Evolutionary conservation across 2,113 vertebrate genomes (phyloP).

Genomic region (Ursus arctos): DNA sequence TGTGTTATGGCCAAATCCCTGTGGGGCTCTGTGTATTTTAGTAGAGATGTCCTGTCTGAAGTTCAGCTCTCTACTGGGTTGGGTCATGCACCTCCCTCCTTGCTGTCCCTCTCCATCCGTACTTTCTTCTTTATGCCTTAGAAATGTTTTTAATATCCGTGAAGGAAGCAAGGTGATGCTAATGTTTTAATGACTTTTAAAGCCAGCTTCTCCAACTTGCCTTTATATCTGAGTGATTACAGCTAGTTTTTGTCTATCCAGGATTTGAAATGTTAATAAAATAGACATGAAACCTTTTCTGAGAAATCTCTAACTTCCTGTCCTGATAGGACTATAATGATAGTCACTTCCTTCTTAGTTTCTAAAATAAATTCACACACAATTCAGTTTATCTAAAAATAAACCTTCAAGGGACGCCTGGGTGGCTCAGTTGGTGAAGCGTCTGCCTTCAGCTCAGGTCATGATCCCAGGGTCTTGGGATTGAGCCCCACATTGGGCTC

Average conservation of each 20-base stretch:
- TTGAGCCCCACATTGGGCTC: too few relatives aligned
- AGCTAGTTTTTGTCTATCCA: neutral
- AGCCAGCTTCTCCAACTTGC: neutral
- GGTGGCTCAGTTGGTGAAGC: too few relatives aligned
- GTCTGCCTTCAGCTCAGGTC: too few relatives aligned
- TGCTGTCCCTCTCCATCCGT: neutral
- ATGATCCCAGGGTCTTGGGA: too few relatives aligned
- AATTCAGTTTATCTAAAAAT: constrained; percentile 22
- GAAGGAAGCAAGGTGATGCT: neutral
- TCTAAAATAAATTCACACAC: neutral
- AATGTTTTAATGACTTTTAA: constrained; percentile 28
- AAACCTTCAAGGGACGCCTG: neutral
- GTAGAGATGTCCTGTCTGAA: neutral
- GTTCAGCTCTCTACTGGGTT: neutral
- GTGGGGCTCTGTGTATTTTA: neutral
- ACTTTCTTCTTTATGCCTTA: neutral
- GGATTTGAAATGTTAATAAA: constrained; percentile 52
- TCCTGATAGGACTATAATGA: neutral
- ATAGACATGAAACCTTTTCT: neutral
- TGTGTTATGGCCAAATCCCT: neutral
- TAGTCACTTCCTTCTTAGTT: neutral
- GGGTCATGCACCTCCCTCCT: neutral
- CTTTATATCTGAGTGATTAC: neutral
- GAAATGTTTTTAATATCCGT: neutral
- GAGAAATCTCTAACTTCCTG: constrained; percentile 20